Conservation (phyloP, 2,113 vertebrate genomes). For the Procavia capensis region DNA sequence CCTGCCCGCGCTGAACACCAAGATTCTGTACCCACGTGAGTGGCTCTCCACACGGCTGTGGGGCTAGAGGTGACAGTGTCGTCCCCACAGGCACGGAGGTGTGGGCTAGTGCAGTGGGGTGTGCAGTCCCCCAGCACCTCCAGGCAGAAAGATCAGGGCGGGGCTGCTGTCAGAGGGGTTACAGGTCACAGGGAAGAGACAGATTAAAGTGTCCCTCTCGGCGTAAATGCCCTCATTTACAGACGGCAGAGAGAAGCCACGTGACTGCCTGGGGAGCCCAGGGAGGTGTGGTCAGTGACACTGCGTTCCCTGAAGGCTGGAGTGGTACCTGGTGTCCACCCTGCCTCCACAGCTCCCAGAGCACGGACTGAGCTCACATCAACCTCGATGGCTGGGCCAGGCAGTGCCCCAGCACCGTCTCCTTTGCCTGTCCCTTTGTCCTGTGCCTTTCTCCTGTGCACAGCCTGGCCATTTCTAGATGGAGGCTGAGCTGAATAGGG, state of each 20-base stretch:
- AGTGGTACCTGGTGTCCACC: no score
- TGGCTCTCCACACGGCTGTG: not conserved
- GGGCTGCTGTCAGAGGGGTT: not conserved
- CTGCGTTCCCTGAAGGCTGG: not conserved
- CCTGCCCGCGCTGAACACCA: conserved; percentile 93
- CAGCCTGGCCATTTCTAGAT: not conserved
- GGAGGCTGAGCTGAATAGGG: not conserved
- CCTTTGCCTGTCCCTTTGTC: no score
- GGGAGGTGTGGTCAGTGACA: not conserved
- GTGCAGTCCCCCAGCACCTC: no score
- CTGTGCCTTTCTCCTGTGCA: accelerated
- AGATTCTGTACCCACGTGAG: conserved; percentile 95
- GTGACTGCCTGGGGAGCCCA: accelerated
- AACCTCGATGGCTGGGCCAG: no score
- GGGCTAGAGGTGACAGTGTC: not conserved
- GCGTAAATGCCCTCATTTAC: not conserved
- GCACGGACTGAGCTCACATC: no score
- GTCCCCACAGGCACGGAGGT: not conserved
- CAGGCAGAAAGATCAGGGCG: no score
- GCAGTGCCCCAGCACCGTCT: no score
- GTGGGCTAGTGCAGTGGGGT: accelerated
- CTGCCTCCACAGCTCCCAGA: no score
- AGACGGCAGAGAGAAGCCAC: not conserved
- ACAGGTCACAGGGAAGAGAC: not conserved
- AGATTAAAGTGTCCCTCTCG: accelerated